Conservation (phyloP, 1,140 invertebrate species). For the Dufourea novaeangliae region DNA sequence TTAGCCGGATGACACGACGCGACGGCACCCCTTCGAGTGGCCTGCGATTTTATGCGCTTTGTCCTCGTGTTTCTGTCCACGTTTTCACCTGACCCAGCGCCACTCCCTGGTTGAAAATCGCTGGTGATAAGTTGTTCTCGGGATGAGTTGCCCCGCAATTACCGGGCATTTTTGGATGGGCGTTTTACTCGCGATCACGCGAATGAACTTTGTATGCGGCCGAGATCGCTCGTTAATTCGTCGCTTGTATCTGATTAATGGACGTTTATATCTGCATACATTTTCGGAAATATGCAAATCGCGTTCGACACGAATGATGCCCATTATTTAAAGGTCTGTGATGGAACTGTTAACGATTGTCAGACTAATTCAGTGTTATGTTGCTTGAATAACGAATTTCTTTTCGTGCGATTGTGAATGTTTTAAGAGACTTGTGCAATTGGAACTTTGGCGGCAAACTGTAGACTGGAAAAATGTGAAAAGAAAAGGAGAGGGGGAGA, state of each 20-base stretch:
- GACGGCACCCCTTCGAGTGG: constrained; percentile 7
- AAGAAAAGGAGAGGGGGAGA: too few relatives aligned
- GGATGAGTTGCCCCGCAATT: neutral
- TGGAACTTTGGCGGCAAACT: too few relatives aligned
- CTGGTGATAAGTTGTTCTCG: neutral
- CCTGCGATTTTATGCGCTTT: neutral
- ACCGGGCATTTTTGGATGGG: neutral
- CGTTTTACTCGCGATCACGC: neutral
- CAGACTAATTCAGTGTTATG: neutral
- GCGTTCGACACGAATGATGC: neutral
- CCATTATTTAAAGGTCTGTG: neutral
- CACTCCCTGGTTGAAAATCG: neutral
- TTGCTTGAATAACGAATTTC: neutral
- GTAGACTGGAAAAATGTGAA: too few relatives aligned
- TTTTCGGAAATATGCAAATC: neutral
- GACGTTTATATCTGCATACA: neutral
- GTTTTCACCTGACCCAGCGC: neutral
- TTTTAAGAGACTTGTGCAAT: too few relatives aligned
- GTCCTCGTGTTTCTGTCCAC: neutral
- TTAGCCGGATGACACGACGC: too few relatives aligned
- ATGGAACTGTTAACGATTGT: neutral
- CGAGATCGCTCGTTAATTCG: neutral
- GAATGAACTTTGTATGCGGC: neutral
- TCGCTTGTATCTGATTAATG: neutral
- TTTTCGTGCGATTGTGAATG: neutral